Conservation (phyloP, 2,888 invertebrate species). For the Melipona beecheii region DNA sequence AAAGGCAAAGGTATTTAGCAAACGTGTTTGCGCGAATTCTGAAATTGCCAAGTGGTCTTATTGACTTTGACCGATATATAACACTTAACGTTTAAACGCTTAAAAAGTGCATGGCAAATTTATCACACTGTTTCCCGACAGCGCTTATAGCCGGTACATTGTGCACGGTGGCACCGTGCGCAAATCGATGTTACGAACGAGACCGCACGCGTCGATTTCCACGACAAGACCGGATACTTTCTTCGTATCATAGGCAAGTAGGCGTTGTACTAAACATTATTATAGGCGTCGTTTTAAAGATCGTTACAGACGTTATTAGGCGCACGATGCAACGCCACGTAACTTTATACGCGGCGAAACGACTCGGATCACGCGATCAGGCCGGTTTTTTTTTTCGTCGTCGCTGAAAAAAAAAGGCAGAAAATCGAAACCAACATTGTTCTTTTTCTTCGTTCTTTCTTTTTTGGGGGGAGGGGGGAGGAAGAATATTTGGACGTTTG, state of each 20-base stretch:
- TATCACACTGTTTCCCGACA: no score
- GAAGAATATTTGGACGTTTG: no score
- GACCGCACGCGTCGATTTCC: neutral
- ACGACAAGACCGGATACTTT: conserved; percentile 2
- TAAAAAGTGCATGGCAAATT: no score
- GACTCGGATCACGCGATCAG: conserved; percentile 5
- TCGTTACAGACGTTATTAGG: conserved; percentile 18
- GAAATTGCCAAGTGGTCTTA: no score
- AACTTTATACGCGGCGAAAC: conserved; percentile 15
- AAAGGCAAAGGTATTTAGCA: no score
- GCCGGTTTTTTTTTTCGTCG: neutral
- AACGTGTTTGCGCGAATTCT: no score
- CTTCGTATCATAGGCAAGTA: conserved; percentile 2
- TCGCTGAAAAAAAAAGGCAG: neutral
- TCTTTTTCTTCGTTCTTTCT: no score
- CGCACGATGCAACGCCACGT: conserved; percentile 10
- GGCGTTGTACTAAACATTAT: neutral
- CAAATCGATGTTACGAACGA: neutral
- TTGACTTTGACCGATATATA: no score
- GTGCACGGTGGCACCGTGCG: neutral
- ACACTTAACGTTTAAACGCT: no score
- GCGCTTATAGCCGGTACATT: neutral
- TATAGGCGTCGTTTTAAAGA: conserved; percentile 5
- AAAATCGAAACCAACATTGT: no score
- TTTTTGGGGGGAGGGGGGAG: no score